Evolutionary conservation across 1,140 invertebrate species (phyloP), one percentile per base, ranked within the genome.

Genomic region (Trialeurodes vaporariorum): DNA sequence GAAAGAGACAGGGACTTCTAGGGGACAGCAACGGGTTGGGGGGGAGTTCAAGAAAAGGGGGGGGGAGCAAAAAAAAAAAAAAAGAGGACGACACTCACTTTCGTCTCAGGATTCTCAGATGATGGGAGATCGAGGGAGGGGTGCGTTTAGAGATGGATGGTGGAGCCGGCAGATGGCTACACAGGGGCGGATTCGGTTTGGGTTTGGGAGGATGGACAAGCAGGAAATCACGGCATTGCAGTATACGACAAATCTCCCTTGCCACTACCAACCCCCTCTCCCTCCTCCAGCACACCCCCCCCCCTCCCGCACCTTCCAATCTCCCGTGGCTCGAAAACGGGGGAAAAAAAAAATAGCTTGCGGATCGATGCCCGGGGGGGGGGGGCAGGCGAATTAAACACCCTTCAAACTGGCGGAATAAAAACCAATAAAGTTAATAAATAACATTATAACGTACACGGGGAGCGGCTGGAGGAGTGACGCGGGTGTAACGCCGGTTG

Each of bases 381-480:
- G 17, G 17, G 34, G 5, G 5, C 34, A 5, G 34, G 34, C 34
- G 34, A 49, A 49, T 49, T 49, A 49, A 49, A 49, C 17, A 49
- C 34, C 34, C 34, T 49, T 49, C 34, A 49, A 49, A 17, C 17
- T n/a, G n/a, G 34, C 17, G 5, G 34, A 9, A 49, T 49, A 49
- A 49, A 49, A 49, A 49, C 34, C 34, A 49, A 49, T 49, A 49
- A 49, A 49, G 34, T 49, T 49, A 49, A 49, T 49, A 49, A 49
- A 49, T 49, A 49, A 49, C 34, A 49, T 17, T 49, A 17, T 49
- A 49, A 49, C 5, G 5, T 49, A 17, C 5, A 5, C 34, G 34
- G 34, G 34, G n/a, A n/a, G n/a, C n/a, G n/a, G n/a, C n/a, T n/a
- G n/a, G n/a, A n/a, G n/a, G n/a, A n/a, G n/a, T n/a, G n/a, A n/a